phyloP scores from a whole-genome alignment of 2,113 vertebrate species.

The Pleuronectes platessa region DNA sequence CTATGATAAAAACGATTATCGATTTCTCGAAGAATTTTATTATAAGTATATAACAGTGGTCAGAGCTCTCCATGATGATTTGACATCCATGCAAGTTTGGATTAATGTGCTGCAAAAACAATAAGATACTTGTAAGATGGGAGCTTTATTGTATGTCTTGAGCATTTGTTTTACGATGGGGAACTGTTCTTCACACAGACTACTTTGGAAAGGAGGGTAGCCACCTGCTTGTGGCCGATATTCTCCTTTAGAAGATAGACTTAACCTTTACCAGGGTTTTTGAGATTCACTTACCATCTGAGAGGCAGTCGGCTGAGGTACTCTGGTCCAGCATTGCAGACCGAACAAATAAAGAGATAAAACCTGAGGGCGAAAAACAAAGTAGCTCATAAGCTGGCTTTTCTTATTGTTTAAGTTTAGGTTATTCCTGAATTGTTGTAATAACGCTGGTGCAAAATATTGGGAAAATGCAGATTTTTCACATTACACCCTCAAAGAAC shows the following conservation, averaged over 20 bases:
- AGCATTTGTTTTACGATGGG: background rate
- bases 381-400: background rate
- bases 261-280: background rate
- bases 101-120: background rate
- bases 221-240: background rate
- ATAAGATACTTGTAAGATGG: background rate
- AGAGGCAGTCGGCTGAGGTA: slow-evolving; percentile 96
- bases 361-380: slow-evolving; percentile 84
- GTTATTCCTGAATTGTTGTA: background rate
- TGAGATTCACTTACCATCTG: slow-evolving; percentile 87
- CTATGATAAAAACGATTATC: no score
- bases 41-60: no score
- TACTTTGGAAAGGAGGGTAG: background rate
- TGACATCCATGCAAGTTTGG: no score
- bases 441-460: background rate
- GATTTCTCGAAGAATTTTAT: no score
- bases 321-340: slow-evolving; percentile 98
- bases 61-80: no score
- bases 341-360: slow-evolving; percentile 98
- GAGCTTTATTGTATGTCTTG: background rate
- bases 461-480: background rate
- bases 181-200: no score
- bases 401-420: background rate
- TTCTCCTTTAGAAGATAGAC: background rate
- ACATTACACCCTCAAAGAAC: background rate